Evolutionary conservation across 2,113 vertebrate genomes (phyloP), one percentile per base, ranked within the genome.

Genomic region (Aleadryas rufinucha): DNA sequence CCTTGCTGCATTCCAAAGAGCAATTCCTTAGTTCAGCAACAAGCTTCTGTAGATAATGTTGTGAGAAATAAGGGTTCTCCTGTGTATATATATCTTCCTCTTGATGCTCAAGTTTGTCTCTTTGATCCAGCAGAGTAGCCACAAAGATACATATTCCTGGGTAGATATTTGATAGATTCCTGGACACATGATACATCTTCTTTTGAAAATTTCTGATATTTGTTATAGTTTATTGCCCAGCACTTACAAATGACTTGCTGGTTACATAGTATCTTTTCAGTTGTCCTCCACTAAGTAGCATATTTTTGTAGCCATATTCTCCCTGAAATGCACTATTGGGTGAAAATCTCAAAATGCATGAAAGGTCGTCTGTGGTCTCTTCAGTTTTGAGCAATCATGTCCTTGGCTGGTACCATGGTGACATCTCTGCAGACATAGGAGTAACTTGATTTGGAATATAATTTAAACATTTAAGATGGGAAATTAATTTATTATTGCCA

Each of bases 11-110:
- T 64, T 78, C 50, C 45, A 57, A 56, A 37, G 27, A 75, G 7
- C 30, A 65, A n/a, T 83, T 74, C 52, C 12, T n/a, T 60, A 47
- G 42, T 44, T 78, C 37, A 70, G 37, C 65, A 65, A 8, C 14
- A 57, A 57, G n/a, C 7, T 82, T 88, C 23, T 83, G 30, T n/a
- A 49, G 19, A 45, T 78, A 66, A 42, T 8, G 3, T 61, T 90
- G 27, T 33, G 16, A 42, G 50, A 69, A 82, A 42, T 65, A 42
- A 50, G 41, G 2, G 10, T 50, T 69, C 56, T 57, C 11, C 49
- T 74, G 2, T 0, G 0, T 60, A 24, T 5, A 22, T 22, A 5
- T 12, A 16, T 54, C n/a, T n/a, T 16, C 9, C 35, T 84, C 49
- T 80, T 35, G 53, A 49, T 54, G 19, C 17, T 77, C 39, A 30